Conservation (phyloP, 2,888 invertebrate species). For the Erannis defoliaria region DNA sequence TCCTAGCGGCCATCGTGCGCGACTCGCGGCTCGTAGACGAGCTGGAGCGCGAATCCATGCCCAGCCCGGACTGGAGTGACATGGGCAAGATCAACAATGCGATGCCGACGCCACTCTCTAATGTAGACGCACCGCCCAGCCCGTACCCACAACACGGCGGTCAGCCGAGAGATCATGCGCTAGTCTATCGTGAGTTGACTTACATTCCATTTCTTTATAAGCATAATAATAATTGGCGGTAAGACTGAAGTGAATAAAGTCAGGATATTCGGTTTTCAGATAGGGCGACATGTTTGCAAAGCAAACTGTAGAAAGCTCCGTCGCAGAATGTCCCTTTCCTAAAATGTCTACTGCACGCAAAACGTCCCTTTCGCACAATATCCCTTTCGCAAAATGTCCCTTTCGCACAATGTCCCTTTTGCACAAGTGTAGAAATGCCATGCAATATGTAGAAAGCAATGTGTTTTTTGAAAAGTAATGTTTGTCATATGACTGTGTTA, state of each 20-base stretch:
- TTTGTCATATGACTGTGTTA: no score
- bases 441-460: no score
- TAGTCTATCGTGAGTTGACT: slow-evolving; percentile 88
- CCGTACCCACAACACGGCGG: slow-evolving; percentile 80
- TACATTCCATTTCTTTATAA: not conserved
- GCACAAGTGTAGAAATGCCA: no score
- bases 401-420: no score
- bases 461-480: no score
- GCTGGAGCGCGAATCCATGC: slow-evolving; percentile 83
- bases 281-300: no score
- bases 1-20: slow-evolving; percentile 91
- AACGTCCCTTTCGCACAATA: no score
- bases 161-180: slow-evolving; percentile 85
- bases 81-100: slow-evolving; percentile 69
- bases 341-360: no score
- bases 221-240: not conserved
- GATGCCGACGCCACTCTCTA: slow-evolving; percentile 91
- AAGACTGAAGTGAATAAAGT: not conserved
- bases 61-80: slow-evolving; percentile 71
- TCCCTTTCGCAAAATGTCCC: no score
- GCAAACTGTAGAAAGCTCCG: no score
- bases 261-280: not conserved
- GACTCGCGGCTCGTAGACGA: slow-evolving; percentile 90
- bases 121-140: slow-evolving; percentile 88
- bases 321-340: no score